A percentile compares a stretch with the other conserved stretches of the same genome.
These are phyloP conservation scores for Urocyon cinereoargenteus DNA, from an alignment of 2,797 vertebrate species.

Conservation along the genomic window DNA sequence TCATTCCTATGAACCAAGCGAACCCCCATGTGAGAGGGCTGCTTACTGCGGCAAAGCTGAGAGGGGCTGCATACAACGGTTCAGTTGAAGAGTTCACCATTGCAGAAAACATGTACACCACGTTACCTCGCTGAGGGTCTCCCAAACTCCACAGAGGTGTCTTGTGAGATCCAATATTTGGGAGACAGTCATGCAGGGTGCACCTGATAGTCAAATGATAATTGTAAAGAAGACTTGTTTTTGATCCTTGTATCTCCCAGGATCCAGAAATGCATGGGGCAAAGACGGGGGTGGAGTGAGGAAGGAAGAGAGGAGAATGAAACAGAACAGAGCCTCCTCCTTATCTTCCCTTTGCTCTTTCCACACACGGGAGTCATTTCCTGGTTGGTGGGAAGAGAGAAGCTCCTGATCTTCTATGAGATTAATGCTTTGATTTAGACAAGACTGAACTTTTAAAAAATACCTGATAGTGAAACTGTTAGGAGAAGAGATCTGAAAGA, in stretches of 20 bases:
- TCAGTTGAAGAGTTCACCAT: not conserved
- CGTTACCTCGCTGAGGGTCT: not conserved
- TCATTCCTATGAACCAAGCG: not conserved
- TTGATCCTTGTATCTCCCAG: not conserved
- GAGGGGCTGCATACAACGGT: not conserved
- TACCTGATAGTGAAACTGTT: constrained; percentile 41
- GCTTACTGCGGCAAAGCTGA: not conserved
- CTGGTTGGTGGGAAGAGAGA: not conserved
- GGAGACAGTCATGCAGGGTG: not conserved
- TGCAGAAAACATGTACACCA: not conserved
- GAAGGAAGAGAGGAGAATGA: not conserved
- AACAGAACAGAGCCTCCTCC: not conserved
- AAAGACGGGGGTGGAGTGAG: no score
- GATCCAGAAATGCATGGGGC: constrained; percentile 20
- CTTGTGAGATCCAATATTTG: not conserved
- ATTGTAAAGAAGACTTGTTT: not conserved
- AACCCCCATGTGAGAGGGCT: not conserved
- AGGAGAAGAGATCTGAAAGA: constrained; percentile 46
- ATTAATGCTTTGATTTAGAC: constrained; percentile 45
- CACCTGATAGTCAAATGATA: not conserved
- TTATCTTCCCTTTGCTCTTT: not conserved
- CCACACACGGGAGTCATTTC: not conserved
- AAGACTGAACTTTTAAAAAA: not conserved
- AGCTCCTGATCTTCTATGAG: not conserved
- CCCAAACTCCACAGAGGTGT: not conserved